Evolutionary conservation across 2,888 invertebrate genomes (phyloP).

Genomic region (Brachyopa scutellaris): DNA sequence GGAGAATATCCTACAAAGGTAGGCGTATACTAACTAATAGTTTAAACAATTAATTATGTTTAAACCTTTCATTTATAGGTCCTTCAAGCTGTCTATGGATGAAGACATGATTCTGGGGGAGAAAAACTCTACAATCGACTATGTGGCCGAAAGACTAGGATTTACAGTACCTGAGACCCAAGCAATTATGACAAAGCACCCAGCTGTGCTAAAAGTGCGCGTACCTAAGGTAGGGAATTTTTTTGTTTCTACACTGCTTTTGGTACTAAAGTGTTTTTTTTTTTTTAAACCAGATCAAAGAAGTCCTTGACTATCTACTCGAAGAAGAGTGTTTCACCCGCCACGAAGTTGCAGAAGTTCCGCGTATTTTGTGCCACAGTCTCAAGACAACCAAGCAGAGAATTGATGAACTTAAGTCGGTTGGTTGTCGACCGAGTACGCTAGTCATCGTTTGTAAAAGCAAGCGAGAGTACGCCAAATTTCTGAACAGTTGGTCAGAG

Average conservation of each 20-base stretch:
- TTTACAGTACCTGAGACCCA: conserved; percentile 82
- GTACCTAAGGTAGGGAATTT: conserved; percentile 83
- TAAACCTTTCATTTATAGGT: conserved; percentile 78
- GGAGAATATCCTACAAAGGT: conserved; percentile 84
- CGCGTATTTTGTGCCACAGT: conserved; percentile 84
- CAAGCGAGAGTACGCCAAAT: conserved; percentile 83
- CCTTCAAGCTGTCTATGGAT: conserved; percentile 78
- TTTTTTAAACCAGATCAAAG: conserved; percentile 82
- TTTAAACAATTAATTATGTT: background rate
- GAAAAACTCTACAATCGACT: conserved; percentile 82
- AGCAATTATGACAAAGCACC: conserved; percentile 83
- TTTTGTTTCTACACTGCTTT: background rate
- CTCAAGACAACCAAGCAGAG: conserved; percentile 84
- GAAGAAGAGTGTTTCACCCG: conserved; percentile 83
- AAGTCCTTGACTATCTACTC: conserved; percentile 84
- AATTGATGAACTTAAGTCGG: conserved; percentile 82
- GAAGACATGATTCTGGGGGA: conserved; percentile 83
- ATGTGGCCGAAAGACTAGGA: conserved; percentile 83
- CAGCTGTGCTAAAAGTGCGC: conserved; percentile 83
- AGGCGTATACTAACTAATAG: conserved; percentile 36
- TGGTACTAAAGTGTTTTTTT: too few species aligned
- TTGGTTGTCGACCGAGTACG: conserved; percentile 82
- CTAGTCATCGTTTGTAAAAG: conserved; percentile 84
- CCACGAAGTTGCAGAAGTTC: conserved; percentile 83
- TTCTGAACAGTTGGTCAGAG: conserved; percentile 80